Conservation (phyloP, 2,113 vertebrate species). For the Gasterosteus nipponicus region DNA sequence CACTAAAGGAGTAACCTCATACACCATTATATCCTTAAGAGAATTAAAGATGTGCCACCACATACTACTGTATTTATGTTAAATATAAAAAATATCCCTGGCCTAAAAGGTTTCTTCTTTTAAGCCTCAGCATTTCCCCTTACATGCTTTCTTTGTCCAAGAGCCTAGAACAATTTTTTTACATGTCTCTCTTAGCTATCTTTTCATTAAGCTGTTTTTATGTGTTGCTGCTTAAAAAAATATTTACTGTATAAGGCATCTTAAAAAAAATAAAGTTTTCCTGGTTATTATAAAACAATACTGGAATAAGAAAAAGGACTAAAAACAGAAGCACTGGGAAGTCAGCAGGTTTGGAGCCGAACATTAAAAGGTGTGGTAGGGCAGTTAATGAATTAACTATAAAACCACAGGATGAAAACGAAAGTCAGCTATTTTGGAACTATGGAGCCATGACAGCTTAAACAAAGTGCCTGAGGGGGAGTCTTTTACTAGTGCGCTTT, state of each 20-base stretch:
- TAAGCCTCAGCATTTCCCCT: slow-evolving; percentile 6
- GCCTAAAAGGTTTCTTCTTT: slow-evolving; percentile 17
- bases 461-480: slow-evolving; percentile 91
- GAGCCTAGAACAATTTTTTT: background rate
- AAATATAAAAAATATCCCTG: slow-evolving; percentile 26
- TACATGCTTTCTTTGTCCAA: background rate
- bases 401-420: slow-evolving; percentile 82
- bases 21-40: slow-evolving; percentile 31
- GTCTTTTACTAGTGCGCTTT: slow-evolving; percentile 88
- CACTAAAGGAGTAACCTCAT: slow-evolving; percentile 78
- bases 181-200: background rate
- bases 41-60: slow-evolving; percentile 23
- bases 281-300: slow-evolving; percentile 17
- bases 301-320: slow-evolving; percentile 27
- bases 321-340: slow-evolving; percentile 60
- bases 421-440: slow-evolving; percentile 87
- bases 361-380: slow-evolving; percentile 86
- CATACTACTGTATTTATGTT: background rate
- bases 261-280: slow-evolving; percentile 14
- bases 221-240: slow-evolving; percentile 18
- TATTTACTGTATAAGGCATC: slow-evolving; percentile 11
- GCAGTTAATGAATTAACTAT: slow-evolving; percentile 89
- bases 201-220: slow-evolving; percentile 42
- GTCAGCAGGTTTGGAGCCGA: slow-evolving; percentile 86
- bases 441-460: slow-evolving; percentile 93